Evolutionary conservation across 2,888 invertebrate genomes (phyloP).

Genomic region (Lepidochrysops patricia): DNA sequence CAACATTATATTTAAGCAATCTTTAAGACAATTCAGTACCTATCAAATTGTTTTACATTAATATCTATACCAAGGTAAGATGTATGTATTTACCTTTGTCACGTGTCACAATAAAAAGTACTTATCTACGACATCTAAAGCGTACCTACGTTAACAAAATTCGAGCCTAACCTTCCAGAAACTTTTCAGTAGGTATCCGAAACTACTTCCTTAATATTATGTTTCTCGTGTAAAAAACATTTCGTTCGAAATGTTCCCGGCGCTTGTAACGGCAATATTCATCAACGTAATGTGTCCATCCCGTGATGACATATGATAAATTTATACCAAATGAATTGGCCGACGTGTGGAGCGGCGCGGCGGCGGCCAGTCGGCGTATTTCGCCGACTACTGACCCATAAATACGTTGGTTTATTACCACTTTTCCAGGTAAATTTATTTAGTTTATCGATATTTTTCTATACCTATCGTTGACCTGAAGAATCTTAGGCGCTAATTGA

Average conservation of each 20-base stretch:
- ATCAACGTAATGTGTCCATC: constrained; percentile 18
- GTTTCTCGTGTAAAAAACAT: not conserved
- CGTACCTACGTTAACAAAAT: not conserved
- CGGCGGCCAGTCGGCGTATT: not conserved
- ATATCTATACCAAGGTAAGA: no score
- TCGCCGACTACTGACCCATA: constrained; percentile 1
- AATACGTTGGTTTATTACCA: not conserved
- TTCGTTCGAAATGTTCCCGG: not conserved
- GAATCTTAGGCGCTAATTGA: no score
- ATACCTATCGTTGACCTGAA: no score
- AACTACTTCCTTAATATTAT: not conserved
- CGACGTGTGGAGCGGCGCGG: not conserved
- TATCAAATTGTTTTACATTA: no score
- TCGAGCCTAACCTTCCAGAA: no score
- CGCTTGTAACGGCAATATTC: constrained; percentile 17
- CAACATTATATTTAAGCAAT: no score
- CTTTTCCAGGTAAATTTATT: not conserved
- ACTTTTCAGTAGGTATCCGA: no score
- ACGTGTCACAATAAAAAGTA: no score
- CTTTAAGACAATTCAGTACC: no score
- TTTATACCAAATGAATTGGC: constrained; percentile 20
- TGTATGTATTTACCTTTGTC: no score
- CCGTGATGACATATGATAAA: constrained; percentile 23
- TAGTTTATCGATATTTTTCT: not conserved
- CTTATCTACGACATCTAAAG: no score